A percentile compares a stretch with the other conserved stretches of the same genome.
phyloP scores from a whole-genome alignment of 2,888 invertebrate genomes.

The Brachylomia viminalis region DNA sequence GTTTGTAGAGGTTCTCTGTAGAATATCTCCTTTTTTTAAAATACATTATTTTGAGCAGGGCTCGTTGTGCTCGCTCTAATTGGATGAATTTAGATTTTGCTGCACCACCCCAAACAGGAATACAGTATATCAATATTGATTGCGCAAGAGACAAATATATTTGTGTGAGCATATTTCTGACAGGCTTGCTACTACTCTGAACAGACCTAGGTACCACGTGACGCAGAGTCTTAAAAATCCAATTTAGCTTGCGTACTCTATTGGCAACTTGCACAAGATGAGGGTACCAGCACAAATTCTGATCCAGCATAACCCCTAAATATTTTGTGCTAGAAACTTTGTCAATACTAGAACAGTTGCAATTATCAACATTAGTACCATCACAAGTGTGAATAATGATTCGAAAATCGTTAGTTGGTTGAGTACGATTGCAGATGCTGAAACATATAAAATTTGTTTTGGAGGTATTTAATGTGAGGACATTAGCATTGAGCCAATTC shows the following conservation, averaged over 20 bases:
- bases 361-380: background rate
- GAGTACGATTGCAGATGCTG: constrained; percentile 9
- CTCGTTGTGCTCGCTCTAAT: constrained; percentile 21
- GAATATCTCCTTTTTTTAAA: constrained; percentile 20
- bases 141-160: constrained; percentile 8
- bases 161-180: background rate
- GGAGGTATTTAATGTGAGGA: too few species aligned
- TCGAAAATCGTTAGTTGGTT: background rate
- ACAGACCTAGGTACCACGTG: background rate
- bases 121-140: constrained; percentile 3
- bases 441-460: constrained; percentile 9
- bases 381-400: background rate
- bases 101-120: constrained; percentile 15
- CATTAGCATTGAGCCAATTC: too few species aligned
- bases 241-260: constrained; percentile 1
- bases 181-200: background rate
- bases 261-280: background rate
- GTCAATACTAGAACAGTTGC: constrained; percentile 13
- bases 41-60: constrained; percentile 18
- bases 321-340: constrained; percentile 16
- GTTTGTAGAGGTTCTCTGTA: constrained; percentile 14
- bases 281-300: background rate
- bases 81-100: constrained; percentile 7
- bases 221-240: constrained; percentile 7
- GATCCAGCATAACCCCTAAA: constrained; percentile 7